Percentiles rank a stretch among this genome's conserved stretches.
phyloP scores from a whole-genome alignment of 2,888 invertebrate genomes.

The Tachina lurida region DNA sequence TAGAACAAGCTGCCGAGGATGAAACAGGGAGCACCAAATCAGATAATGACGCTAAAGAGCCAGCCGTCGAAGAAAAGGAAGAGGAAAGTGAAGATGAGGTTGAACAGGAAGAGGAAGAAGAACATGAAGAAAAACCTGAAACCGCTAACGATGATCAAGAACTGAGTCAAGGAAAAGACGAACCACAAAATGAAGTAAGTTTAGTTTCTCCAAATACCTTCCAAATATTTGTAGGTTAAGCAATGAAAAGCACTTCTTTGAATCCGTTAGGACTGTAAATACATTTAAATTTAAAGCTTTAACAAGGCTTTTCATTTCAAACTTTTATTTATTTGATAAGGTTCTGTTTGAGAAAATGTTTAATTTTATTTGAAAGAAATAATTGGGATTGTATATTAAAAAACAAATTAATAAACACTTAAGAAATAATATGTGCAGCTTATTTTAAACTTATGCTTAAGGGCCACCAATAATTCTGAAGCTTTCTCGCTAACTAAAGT shows the following conservation, averaged over 20 bases:
- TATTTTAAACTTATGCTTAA: conserved; percentile 25
- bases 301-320: conserved; percentile 21
- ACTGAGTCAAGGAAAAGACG: conserved; percentile 54
- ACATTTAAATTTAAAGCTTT: conserved; percentile 28
- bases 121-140: conserved; percentile 60
- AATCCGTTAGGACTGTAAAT: conserved; percentile 47
- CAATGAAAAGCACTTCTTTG: conserved; percentile 27
- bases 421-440: neutral
- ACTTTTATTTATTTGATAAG: conserved; percentile 21
- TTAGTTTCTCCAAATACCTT: neutral
- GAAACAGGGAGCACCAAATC: conserved; percentile 72
- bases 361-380: conserved; percentile 58
- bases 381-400: conserved; percentile 68
- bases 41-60: conserved; percentile 51
- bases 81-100: conserved; percentile 57
- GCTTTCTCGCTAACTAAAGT: neutral
- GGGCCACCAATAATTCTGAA: conserved; percentile 25
- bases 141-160: conserved; percentile 34
- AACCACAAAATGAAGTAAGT: conserved; percentile 63
- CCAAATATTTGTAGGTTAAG: neutral
- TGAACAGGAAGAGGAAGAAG: conserved; percentile 20
- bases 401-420: conserved; percentile 15
- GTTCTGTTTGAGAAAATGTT: conserved; percentile 32
- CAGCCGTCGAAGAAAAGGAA: neutral
- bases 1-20: conserved; percentile 51